Conservation (phyloP, 2,797 vertebrate species). For the Onychomys leucogaster region DNA sequence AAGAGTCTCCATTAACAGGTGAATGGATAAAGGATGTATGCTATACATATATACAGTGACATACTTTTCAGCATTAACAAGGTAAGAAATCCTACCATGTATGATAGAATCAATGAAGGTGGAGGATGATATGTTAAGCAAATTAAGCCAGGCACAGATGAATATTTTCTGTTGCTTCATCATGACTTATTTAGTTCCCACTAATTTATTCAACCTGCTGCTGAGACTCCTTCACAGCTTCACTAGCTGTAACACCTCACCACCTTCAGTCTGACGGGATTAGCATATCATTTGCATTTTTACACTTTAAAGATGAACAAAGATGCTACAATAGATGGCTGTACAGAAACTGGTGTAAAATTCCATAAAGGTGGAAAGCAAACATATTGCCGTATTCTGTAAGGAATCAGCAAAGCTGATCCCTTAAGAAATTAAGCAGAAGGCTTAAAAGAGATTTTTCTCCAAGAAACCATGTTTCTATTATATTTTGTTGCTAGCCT, state of each 20-base stretch:
- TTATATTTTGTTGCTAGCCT: constrained; percentile 26
- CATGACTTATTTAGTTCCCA: not conserved
- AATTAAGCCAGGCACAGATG: not conserved
- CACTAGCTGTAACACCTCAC: constrained; percentile 6
- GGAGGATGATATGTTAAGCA: not conserved
- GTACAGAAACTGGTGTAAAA: constrained; percentile 18
- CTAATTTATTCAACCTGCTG: not conserved
- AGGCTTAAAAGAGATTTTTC: constrained; percentile 35
- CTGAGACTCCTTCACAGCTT: not conserved
- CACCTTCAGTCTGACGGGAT: not conserved
- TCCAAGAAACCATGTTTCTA: not conserved
- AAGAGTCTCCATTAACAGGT: not conserved
- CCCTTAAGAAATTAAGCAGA: constrained; percentile 40
- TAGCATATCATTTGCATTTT: constrained; percentile 4
- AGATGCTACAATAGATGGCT: not conserved
- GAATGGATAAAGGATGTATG: not conserved
- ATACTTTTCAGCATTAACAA: not conserved
- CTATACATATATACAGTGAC: not conserved
- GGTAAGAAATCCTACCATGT: not conserved
- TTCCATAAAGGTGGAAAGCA: not conserved
- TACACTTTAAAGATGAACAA: constrained; percentile 15
- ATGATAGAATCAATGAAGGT: not conserved
- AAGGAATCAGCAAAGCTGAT: not conserved
- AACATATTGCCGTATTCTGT: not conserved
- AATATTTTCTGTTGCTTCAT: not conserved